Evolutionary conservation across 2,113 vertebrate genomes (phyloP).

Genomic region (Mormoops blainvillei): DNA sequence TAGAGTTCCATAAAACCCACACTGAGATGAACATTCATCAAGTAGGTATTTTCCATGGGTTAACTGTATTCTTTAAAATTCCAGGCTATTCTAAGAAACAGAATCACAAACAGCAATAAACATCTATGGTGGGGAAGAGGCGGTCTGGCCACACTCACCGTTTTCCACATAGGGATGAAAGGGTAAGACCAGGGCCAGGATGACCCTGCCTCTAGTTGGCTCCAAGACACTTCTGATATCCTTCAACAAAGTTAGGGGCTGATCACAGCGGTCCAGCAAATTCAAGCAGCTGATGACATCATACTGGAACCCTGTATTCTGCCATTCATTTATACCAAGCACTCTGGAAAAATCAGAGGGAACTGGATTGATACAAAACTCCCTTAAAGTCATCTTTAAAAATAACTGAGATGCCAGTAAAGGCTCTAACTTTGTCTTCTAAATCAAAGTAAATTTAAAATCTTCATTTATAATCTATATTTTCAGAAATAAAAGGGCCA

Average conservation of each 20-base stretch:
- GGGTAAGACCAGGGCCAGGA: constrained; percentile 93
- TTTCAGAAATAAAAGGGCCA: constrained; percentile 3
- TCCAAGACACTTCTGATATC: constrained; percentile 90
- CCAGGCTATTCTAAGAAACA: background rate
- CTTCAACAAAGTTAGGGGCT: constrained; percentile 89
- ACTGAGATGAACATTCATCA: constrained; percentile 8
- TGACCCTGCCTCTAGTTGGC: constrained; percentile 89
- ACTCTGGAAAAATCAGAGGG: constrained; percentile 80
- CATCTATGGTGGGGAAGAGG: background rate
- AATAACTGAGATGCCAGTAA: background rate
- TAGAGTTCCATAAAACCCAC: background rate
- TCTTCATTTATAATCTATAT: constrained; percentile 2
- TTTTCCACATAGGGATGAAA: constrained; percentile 96
- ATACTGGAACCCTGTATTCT: constrained; percentile 90
- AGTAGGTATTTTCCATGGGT: background rate
- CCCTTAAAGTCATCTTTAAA: background rate
- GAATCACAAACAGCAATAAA: background rate
- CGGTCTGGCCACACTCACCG: constrained; percentile 82
- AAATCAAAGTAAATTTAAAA: constrained; percentile 30
- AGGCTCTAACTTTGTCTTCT: background rate
- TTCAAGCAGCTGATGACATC: constrained; percentile 98
- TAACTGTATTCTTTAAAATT: background rate
- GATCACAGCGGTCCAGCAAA: constrained; percentile 94
- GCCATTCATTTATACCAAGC: constrained; percentile 94
- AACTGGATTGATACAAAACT: background rate